phyloP scores from a whole-genome alignment of 1,140 invertebrate species.

The Oncopodura yosiiana region DNA sequence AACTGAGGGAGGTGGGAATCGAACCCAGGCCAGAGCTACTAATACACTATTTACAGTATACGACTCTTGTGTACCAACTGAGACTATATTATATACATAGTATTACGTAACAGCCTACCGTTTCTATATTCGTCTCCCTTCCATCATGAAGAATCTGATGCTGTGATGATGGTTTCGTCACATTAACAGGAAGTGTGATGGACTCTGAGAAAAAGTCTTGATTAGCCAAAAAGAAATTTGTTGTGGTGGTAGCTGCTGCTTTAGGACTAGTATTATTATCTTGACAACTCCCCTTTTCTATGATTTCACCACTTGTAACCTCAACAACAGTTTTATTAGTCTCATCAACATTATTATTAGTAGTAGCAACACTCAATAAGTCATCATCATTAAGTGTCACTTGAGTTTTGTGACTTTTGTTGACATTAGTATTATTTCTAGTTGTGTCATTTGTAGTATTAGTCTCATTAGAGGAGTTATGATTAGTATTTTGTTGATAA shows the following conservation, averaged over 20 bases:
- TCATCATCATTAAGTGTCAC: not conserved
- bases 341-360: not conserved
- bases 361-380: not conserved
- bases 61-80: no score
- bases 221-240: constrained; percentile 9
- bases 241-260: constrained; percentile 4
- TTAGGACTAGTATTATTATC: constrained; percentile 4
- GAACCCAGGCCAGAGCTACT: no score
- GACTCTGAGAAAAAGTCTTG: constrained; percentile 6
- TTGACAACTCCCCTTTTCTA: not conserved
- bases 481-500: no score
- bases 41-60: no score
- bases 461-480: constrained; percentile 1
- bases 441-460: not conserved
- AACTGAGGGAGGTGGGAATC: no score
- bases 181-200: constrained; percentile 4
- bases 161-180: constrained; percentile 1
- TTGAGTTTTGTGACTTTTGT: no score
- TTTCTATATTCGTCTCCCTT: no score
- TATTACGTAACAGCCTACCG: not conserved
- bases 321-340: not conserved
- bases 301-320: constrained; percentile 4
- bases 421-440: not conserved
- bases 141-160: not conserved
- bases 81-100: no score